phyloP scores from a whole-genome alignment of 2,797 vertebrate genomes.

The Menidia menidia region DNA sequence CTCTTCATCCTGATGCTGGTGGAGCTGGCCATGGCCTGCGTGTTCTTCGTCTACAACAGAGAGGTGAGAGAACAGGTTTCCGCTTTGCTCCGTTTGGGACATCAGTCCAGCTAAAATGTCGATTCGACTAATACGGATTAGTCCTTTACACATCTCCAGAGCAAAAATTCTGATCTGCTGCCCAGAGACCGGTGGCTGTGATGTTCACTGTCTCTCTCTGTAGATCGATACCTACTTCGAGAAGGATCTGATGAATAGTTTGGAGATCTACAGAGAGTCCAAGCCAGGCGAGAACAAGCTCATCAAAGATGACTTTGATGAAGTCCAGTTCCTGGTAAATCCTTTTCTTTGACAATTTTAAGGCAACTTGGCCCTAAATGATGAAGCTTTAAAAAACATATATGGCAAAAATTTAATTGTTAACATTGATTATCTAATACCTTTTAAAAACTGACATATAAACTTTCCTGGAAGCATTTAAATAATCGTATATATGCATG shows the following conservation, averaged over 20 bases:
- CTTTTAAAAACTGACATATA: too few species aligned
- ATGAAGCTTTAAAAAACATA: too few species aligned
- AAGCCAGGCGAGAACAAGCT: slow-evolving; percentile 46
- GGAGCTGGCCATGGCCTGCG: slow-evolving; percentile 75
- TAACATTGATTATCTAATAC: too few species aligned
- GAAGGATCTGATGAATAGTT: slow-evolving; percentile 64
- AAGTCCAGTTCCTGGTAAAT: slow-evolving; percentile 68
- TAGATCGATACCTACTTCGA: slow-evolving; percentile 75
- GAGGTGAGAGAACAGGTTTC: slow-evolving; percentile 46
- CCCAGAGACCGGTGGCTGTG: not conserved
- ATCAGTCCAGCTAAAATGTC: too few species aligned
- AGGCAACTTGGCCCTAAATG: not conserved
- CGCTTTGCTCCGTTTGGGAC: not conserved
- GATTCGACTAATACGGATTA: too few species aligned
- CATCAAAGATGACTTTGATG: slow-evolving; percentile 71
- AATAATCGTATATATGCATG: too few species aligned
- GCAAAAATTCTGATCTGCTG: not conserved
- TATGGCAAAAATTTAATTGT: too few species aligned
- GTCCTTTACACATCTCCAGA: too few species aligned
- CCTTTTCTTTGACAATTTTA: not conserved
- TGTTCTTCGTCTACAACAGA: slow-evolving; percentile 72
- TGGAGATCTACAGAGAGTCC: slow-evolving; percentile 66
- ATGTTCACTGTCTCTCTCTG: not conserved
- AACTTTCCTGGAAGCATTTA: too few species aligned
- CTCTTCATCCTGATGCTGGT: slow-evolving; percentile 78